Base-by-base conservation (phyloP, 2,888 invertebrate species). In the Oeneis ivallda region DNA sequence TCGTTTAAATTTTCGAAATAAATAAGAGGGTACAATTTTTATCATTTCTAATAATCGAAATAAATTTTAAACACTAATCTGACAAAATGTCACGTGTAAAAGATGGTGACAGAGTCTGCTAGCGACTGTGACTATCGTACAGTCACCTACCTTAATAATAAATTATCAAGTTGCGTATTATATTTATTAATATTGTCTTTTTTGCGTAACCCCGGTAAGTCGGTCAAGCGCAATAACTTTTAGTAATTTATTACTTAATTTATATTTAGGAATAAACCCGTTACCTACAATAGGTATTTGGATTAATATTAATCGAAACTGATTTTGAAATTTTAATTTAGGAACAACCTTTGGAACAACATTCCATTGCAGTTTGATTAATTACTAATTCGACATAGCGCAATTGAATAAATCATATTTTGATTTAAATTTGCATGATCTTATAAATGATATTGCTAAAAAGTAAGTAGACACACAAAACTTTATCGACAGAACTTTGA, bases 211-310 rank as follows among this genome's bases (percentile, higher is more conserved):
- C 4, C 17, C 45, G 15, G 39, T 26, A 37, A 53, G 45, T 68
- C 56, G 62, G 68, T 63, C 66, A 63, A 66, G 63, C 58, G 56
- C 43, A 63, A 19, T 43, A 9, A 39, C 15, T 65, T 13, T 49
- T 49, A 60, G 32, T 45, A 13, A 56, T 56, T 56, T 56, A 56
- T 56, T 56, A 39, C 56, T 41, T 56, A 39, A 56, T 41, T 41
- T 41, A 7, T 7, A 56, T 39, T 56, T 19, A 56, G 39, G 41
- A 19, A 47, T 32, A 15, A 15, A 45, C 58, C 45, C 32, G 56
- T 54, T 9, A 7, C 37, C 37, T 1, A 1, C 19, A 13, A 13
- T 56, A 2, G 37, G 9, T 32, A n/a, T n/a, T n/a, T n/a, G 50
- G 50, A 26, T 32, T 52, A 32, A 52, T 32, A 52, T 47, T 47